Evolutionary conservation across 2,113 vertebrate genomes (phyloP).

Genomic region (Amia ocellicauda): DNA sequence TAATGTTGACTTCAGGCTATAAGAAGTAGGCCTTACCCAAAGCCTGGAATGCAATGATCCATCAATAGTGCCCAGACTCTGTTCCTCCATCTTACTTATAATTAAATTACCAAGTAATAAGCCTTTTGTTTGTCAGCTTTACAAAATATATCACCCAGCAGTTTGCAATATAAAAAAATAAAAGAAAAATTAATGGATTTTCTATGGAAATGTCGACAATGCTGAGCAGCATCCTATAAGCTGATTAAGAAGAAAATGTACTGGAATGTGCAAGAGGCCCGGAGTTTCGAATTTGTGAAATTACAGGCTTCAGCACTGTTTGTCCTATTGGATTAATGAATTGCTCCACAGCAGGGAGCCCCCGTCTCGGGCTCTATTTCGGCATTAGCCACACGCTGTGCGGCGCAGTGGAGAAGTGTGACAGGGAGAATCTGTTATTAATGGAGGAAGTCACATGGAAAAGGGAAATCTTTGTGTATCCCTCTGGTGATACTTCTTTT

Average conservation of each 20-base stretch:
- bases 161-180: neutral
- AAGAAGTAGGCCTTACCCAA: no score
- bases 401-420: conserved; percentile 32
- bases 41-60: no score
- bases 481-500: no score
- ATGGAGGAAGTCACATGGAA: conserved; percentile 32
- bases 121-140: no score
- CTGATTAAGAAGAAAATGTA: conserved; percentile 45
- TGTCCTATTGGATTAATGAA: no score
- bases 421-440: conserved; percentile 51
- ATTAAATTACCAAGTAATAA: no score
- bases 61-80: no score
- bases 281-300: no score
- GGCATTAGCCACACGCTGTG: conserved; percentile 59
- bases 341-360: conserved; percentile 31
- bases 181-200: conserved; percentile 31
- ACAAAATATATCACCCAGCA: no score
- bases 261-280: conserved; percentile 19
- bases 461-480: no score
- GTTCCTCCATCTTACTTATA: conserved; percentile 24
- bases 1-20: no score
- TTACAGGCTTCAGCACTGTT: no score
- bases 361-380: conserved; percentile 42
- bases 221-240: conserved; percentile 41
- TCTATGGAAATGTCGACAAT: conserved; percentile 32